phyloP scores from a whole-genome alignment of 1,140 invertebrate genomes.

The Melitaea cinxia region DNA sequence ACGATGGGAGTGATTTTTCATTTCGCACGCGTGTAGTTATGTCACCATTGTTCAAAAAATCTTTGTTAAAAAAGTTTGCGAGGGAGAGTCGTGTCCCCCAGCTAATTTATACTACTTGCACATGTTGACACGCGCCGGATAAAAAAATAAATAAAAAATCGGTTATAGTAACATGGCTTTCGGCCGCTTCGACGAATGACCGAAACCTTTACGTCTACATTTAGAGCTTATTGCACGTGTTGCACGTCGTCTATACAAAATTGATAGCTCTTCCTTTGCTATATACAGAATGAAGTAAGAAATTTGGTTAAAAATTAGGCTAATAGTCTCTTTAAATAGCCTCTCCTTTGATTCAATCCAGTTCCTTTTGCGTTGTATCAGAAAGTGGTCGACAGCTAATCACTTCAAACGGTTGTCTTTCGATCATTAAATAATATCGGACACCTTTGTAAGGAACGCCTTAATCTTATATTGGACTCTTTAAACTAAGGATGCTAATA shows the following conservation, averaged over 20 bases:
- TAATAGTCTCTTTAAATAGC: constrained; percentile 51
- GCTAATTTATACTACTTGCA: constrained; percentile 78
- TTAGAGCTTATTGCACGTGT: constrained; percentile 40
- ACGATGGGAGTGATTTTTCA: constrained; percentile 69
- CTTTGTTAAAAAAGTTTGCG: constrained; percentile 75
- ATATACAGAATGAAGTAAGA: constrained; percentile 23
- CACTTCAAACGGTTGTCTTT: constrained; percentile 42
- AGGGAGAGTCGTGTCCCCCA: constrained; percentile 69
- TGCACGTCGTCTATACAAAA: constrained; percentile 45
- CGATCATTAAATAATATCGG: constrained; percentile 35
- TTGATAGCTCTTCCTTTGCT: constrained; percentile 52
- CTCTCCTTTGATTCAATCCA: constrained; percentile 41
- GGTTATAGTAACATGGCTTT: constrained; percentile 69
- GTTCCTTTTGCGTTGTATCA: constrained; percentile 43
- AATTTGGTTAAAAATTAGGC: constrained; percentile 41
- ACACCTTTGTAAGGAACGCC: constrained; percentile 2
- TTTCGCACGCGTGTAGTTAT: constrained; percentile 75
- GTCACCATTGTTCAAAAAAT: constrained; percentile 74
- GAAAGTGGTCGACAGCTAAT: constrained; percentile 36
- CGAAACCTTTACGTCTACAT: constrained; percentile 6
- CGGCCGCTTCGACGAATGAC: constrained; percentile 26
- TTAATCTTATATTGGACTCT: constrained; percentile 7
- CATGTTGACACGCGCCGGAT: constrained; percentile 77
- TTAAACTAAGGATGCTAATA: no score
- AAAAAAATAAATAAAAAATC: constrained; percentile 69